Percentiles rank a stretch among this genome's conserved stretches.
Evolutionary conservation across 2,888 invertebrate species (phyloP).

Genomic region (Elaeidobius kamerunicus): DNA sequence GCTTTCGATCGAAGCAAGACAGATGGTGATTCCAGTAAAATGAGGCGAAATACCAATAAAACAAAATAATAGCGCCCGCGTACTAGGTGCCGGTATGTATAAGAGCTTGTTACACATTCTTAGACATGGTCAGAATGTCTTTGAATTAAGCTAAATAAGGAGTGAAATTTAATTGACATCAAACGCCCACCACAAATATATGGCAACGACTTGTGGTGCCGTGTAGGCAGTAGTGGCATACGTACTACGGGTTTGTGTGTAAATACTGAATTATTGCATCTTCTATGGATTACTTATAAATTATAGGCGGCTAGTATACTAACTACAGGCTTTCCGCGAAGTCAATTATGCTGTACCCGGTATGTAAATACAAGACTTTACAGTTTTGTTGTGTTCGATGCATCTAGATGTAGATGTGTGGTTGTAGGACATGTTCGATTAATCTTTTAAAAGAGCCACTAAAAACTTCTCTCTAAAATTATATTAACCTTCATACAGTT

Average conservation of each 20-base stretch:
- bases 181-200: conserved; percentile 37
- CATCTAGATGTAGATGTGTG: no score
- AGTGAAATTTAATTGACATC: conserved; percentile 45
- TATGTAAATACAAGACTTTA: neutral
- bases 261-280: conserved; percentile 24
- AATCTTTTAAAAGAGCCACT: no score
- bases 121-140: conserved; percentile 39
- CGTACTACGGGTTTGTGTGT: conserved; percentile 27
- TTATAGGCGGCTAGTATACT: conserved; percentile 4
- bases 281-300: conserved; percentile 12
- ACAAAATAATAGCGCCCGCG: conserved; percentile 32
- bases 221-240: conserved; percentile 28
- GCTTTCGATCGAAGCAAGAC: conserved; percentile 3
- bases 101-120: conserved; percentile 39
- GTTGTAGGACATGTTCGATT: no score
- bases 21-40: conserved; percentile 21
- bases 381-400: no score
- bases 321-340: neutral
- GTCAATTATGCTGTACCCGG: neutral
- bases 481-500: no score
- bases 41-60: conserved; percentile 23
- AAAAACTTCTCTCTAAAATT: no score
- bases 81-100: conserved; percentile 35
- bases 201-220: conserved; percentile 28
- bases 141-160: conserved; percentile 43